Conservation (phyloP, 2,888 invertebrate species). For the Poecilus cupreus region DNA sequence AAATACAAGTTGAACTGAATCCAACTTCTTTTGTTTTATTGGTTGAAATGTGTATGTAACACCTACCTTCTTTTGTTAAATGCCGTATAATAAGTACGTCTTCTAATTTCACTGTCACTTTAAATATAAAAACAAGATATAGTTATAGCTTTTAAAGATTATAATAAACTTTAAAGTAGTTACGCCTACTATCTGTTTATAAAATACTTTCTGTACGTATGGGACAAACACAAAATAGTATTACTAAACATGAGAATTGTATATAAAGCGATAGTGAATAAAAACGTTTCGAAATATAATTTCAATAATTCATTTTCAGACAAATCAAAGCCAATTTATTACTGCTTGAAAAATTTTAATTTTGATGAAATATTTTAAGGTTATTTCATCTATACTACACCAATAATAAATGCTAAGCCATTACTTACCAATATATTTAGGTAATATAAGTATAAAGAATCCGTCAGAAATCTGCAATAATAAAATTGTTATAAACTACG, state of each 20-base stretch:
- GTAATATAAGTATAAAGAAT: background rate
- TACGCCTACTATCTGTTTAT: too few species aligned
- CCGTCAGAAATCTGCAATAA: background rate
- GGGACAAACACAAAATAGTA: too few species aligned
- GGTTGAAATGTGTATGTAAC: background rate
- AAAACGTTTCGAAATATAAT: too few species aligned
- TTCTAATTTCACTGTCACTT: conserved; percentile 45
- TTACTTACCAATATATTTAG: background rate
- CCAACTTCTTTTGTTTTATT: background rate
- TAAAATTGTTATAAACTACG: background rate
- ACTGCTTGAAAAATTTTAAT: background rate
- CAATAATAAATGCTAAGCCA: background rate
- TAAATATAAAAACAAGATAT: conserved; percentile 41
- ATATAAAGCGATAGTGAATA: too few species aligned
- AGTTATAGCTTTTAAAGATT: background rate
- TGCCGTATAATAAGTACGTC: conserved; percentile 10
- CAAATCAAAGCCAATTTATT: too few species aligned
- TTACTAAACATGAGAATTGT: too few species aligned
- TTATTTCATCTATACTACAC: background rate
- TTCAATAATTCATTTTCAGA: too few species aligned
- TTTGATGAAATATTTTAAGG: background rate
- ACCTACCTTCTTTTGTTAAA: conserved; percentile 10
- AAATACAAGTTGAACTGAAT: background rate
- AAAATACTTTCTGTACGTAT: too few species aligned
- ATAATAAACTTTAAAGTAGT: too few species aligned